phyloP scores from a whole-genome alignment of 2,797 vertebrate genomes.

The Enteromius mattozi region DNA sequence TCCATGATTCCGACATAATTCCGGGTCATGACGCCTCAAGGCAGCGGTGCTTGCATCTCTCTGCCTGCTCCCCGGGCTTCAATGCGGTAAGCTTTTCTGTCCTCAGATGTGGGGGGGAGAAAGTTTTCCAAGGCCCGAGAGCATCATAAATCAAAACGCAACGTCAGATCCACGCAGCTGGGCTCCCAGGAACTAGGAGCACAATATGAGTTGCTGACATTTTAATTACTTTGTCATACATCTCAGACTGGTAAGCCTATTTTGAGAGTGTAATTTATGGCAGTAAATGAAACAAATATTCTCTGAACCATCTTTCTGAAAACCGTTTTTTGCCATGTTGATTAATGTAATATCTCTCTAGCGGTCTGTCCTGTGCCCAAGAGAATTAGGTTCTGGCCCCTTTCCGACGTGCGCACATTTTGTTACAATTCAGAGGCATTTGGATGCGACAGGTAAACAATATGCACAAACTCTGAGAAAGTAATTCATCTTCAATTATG shows the following conservation, averaged over 20 bases:
- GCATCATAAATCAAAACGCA: conserved; percentile 65
- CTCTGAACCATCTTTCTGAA: conserved; percentile 58
- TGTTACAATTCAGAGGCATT: conserved; percentile 45
- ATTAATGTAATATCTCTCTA: conserved; percentile 62
- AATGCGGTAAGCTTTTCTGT: conserved; percentile 29
- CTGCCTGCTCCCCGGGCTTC: conserved; percentile 42
- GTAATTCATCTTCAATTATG: conserved; percentile 45
- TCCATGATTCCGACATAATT: conserved; percentile 41
- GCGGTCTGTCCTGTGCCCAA: conserved; percentile 45
- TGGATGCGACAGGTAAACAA: conserved; percentile 54
- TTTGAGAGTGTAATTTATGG: conserved; percentile 61
- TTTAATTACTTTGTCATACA: conserved; percentile 67
- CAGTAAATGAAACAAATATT: conserved; percentile 67
- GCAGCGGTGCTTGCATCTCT: conserved; percentile 40
- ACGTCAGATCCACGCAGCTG: conserved; percentile 52
- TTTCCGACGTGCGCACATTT: conserved; percentile 16
- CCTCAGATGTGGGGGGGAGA: conserved; percentile 41
- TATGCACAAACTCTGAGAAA: conserved; percentile 37
- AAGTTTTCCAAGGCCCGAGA: conserved; percentile 47
- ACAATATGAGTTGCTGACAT: conserved; percentile 63
- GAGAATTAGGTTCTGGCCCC: conserved; percentile 53
- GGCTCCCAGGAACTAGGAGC: conserved; percentile 54
- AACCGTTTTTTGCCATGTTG: conserved; percentile 57
- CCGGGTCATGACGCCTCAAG: conserved; percentile 43
- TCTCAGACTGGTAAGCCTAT: conserved; percentile 56